These are phyloP conservation scores for Diacarnus erythraeanus DNA, from an alignment of 37 sponge, comb jelly and placozoan species.

Conservation along the genomic window DNA sequence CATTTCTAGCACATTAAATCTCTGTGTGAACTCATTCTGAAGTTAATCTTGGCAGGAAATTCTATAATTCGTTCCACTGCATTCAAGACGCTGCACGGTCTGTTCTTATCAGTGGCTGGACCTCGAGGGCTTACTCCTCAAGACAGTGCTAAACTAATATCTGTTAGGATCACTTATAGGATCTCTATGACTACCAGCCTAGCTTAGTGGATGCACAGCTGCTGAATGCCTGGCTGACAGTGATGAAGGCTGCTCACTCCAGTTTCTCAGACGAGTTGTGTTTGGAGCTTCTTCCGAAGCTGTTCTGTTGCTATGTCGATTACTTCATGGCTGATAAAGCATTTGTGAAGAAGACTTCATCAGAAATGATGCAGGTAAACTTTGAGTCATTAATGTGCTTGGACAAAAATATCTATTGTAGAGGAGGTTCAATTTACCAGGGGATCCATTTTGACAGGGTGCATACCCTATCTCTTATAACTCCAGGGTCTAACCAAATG, in stretches of 20 bases:
- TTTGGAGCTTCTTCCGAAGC: conserved; percentile 53
- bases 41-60: conserved; percentile 60
- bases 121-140: conserved; percentile 73
- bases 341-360: conserved; percentile 25
- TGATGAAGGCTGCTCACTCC: conserved; percentile 67
- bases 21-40: conserved; percentile 70
- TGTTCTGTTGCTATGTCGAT: conserved; percentile 41
- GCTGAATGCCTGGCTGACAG: conserved; percentile 69
- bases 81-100: conserved; percentile 49
- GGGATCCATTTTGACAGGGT: too few species aligned
- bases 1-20: conserved; percentile 55
- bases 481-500: too few species aligned
- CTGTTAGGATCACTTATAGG: conserved; percentile 64
- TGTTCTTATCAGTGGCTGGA: conserved; percentile 55
- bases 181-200: conserved; percentile 84
- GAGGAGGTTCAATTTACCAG: too few species aligned
- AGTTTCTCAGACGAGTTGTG: conserved; percentile 44
- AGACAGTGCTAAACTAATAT: conserved; percentile 68
- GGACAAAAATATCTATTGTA: too few species aligned
- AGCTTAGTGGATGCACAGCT: conserved; percentile 65
- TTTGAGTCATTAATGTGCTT: too few species aligned
- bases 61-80: conserved; percentile 65
- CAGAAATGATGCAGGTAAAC: too few species aligned
- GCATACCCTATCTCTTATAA: too few species aligned
- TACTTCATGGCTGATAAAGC: conserved; percentile 52